These are phyloP conservation scores for Nephrotoma guestfalica DNA, from an alignment of 2,888 invertebrate genomes.

Conservation along the genomic window DNA sequence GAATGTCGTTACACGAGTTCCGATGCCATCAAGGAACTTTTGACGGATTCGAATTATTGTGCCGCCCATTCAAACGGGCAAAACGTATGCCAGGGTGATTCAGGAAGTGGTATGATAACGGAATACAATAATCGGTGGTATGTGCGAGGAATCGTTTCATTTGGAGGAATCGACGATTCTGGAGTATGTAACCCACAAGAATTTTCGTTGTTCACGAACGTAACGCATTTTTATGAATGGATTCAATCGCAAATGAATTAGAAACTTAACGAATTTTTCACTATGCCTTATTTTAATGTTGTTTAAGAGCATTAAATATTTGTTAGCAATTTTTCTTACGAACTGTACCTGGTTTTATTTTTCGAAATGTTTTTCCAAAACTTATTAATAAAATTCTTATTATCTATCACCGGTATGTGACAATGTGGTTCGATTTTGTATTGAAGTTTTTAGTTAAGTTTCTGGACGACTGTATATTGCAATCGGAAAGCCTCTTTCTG, in stretches of 20 bases:
- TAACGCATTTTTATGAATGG: background rate
- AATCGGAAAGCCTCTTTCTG: no score
- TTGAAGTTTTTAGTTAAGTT: no score
- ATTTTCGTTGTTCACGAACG: background rate
- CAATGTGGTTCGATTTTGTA: no score
- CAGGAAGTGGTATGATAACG: constrained; percentile 35
- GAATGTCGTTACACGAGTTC: background rate
- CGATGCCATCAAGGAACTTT: background rate
- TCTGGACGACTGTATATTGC: no score
- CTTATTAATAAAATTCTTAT: no score
- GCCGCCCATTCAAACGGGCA: background rate
- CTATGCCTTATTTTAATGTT: no score
- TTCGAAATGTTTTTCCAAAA: no score
- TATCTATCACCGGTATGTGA: no score
- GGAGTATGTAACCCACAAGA: background rate
- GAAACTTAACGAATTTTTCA: no score
- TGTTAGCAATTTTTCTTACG: no score
- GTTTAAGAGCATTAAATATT: no score
- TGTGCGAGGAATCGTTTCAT: constrained; percentile 13
- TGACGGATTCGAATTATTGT: background rate
- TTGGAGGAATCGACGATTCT: background rate
- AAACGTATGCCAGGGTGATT: constrained; percentile 36
- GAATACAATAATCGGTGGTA: constrained; percentile 7
- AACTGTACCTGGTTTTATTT: no score
- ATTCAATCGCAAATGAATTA: background rate